A percentile compares a stretch with the other conserved stretches of the same genome.
These are phyloP conservation scores for Acanthosepion esculentum DNA, from an alignment of 2,888 invertebrate species.

Conservation along the genomic window DNA sequence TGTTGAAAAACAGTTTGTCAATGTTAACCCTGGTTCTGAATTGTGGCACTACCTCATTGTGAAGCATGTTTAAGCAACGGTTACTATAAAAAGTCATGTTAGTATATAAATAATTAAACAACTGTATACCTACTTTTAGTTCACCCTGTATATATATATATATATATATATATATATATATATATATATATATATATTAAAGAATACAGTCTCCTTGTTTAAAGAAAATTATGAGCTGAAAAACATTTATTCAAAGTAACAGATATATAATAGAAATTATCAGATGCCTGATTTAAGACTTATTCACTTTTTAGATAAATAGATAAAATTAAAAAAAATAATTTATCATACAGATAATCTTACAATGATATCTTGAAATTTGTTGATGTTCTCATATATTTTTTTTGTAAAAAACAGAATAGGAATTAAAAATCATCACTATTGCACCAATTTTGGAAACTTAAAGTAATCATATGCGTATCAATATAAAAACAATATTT, in stretches of 20 bases:
- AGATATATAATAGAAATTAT: neutral
- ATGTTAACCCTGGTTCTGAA: too few relatives aligned
- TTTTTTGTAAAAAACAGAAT: neutral
- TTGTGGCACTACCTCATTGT: too few relatives aligned
- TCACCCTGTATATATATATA: too few relatives aligned
- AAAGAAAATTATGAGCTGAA: neutral
- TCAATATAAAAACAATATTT: neutral
- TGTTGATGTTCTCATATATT: too few relatives aligned
- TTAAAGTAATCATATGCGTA: neutral
- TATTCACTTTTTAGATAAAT: too few relatives aligned
- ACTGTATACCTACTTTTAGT: too few relatives aligned
- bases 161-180: neutral
- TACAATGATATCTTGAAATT: neutral
- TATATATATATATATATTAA: neutral
- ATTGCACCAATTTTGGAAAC: neutral
- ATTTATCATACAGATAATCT: neutral
- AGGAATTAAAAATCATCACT: neutral
- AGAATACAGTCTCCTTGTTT: neutral
- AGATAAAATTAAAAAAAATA: too few relatives aligned
- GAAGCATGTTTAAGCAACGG: too few relatives aligned
- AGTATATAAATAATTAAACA: too few relatives aligned
- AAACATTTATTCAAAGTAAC: neutral
- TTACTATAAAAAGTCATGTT: too few relatives aligned
- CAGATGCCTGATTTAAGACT: too few relatives aligned
- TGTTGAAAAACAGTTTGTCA: too few relatives aligned